Base-by-base conservation (phyloP, 2,888 invertebrate genomes). In the Phorcus lineatus region DNA sequence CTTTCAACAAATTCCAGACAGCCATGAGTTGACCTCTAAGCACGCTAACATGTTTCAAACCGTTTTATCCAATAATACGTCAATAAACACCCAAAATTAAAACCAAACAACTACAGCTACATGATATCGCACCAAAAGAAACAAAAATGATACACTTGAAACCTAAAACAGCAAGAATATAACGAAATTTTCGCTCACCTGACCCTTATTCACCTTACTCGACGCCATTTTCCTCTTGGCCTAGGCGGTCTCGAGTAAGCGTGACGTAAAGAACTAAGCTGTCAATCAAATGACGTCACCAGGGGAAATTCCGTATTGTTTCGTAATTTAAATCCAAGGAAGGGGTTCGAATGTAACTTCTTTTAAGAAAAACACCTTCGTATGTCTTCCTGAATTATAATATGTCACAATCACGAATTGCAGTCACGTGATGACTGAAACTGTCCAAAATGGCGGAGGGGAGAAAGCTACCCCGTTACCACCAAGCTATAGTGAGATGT, bases 251-350 rank as follows among this genome's bases (percentile, higher is more conserved):
- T 77, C 79, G 80, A 54, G 53, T 81, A 81, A 82, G 77, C 70
- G 81, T 86, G 85, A 86, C 84, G 86, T 85, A 85, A 74, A 79
- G 79, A 80, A 77, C 74, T 57, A 54, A 77, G 74, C 85, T 85
- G 85, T 83, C 85, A 85, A 85, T 88, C 86, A 85, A 81, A 47
- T 84, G 84, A 87, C 85, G 86, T 87, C 86, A 86, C 85, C 22
- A 28, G 17, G 62, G 24, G n/a, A 62, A 62, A 62, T 62, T 62
- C 62, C 62, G 62, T 11, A 24, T 13, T 1, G n/a, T 62, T 62
- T 62, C 62, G 62, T 24, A 62, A 62, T 62, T 53, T 22, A 11
- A 17, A 9, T 47, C 47, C 47, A 47, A 47, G 13, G 13, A 47
- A 1, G 13, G 13, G 47, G 47, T 6, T 11, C 13, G 13, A 47